Evolutionary conservation across 2,888 invertebrate species (phyloP).

Genomic region (Serrognathus titanus): DNA sequence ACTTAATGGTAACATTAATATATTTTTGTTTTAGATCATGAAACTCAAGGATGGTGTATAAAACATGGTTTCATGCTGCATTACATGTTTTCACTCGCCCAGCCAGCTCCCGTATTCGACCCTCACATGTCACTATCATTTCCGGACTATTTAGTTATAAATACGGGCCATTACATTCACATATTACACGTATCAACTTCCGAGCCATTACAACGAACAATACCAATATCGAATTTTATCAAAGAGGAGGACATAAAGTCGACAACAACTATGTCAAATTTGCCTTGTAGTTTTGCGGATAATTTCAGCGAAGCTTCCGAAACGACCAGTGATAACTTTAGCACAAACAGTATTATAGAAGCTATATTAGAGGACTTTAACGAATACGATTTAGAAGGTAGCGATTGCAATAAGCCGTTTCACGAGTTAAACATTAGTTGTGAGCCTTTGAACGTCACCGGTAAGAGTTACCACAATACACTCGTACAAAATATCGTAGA

Average conservation of each 20-base stretch:
- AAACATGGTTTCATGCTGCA: conserved; percentile 90
- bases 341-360: conserved; percentile 43
- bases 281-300: conserved; percentile 35
- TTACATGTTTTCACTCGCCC: conserved; percentile 81
- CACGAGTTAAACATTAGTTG: conserved; percentile 50
- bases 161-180: conserved; percentile 49
- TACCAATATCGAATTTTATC: conserved; percentile 29
- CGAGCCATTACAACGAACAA: conserved; percentile 33
- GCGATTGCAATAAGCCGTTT: conserved; percentile 48
- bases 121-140: conserved; percentile 45
- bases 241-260: conserved; percentile 35
- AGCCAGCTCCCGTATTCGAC: conserved; percentile 63
- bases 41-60: conserved; percentile 59
- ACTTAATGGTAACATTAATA: not conserved
- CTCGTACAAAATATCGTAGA: conserved; percentile 46
- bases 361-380: conserved; percentile 49
- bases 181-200: conserved; percentile 44
- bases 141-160: conserved; percentile 47
- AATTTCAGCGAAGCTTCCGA: conserved; percentile 46
- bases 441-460: conserved; percentile 49
- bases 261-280: conserved; percentile 15
- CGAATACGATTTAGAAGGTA: conserved; percentile 48
- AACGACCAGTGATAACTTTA: conserved; percentile 42
- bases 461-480: conserved; percentile 48
- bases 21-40: conserved; percentile 23